Evolutionary conservation across 2,113 vertebrate species (phyloP).

Genomic region (Pelecanus crispus): DNA sequence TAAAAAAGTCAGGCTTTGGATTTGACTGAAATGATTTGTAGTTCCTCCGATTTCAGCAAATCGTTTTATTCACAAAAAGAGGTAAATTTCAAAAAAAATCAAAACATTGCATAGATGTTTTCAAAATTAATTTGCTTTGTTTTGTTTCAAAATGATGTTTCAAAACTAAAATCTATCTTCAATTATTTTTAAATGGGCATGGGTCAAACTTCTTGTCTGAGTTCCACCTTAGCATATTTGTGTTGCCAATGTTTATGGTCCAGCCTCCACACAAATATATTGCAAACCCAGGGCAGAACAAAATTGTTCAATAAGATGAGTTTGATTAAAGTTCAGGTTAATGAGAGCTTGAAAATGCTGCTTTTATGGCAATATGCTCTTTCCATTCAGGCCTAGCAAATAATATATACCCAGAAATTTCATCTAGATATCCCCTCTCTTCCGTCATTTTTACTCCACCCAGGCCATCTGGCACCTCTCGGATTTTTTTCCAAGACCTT

Average conservation of each 20-base stretch:
- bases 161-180: neutral
- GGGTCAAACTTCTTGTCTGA: neutral
- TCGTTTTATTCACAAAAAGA: neutral
- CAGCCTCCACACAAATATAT: neutral
- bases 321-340: slow-evolving; percentile 6
- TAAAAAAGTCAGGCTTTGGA: neutral
- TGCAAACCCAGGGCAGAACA: neutral
- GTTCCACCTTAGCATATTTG: neutral
- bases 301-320: neutral
- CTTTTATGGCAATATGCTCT: neutral
- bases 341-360: neutral
- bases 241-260: neutral
- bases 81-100: neutral
- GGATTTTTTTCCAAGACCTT: neutral
- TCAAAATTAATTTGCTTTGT: neutral
- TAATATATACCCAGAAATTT: slow-evolving; percentile 22
- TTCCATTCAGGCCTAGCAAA: neutral
- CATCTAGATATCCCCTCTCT: neutral
- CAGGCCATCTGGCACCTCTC: slow-evolving; percentile 37
- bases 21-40: neutral
- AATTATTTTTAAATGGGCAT: neutral
- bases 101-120: neutral
- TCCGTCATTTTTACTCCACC: slow-evolving; percentile 4
- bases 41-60: neutral
- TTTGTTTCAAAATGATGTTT: neutral